Base-by-base conservation (phyloP, 2,888 invertebrate genomes). In the Dryobota labecula region DNA sequence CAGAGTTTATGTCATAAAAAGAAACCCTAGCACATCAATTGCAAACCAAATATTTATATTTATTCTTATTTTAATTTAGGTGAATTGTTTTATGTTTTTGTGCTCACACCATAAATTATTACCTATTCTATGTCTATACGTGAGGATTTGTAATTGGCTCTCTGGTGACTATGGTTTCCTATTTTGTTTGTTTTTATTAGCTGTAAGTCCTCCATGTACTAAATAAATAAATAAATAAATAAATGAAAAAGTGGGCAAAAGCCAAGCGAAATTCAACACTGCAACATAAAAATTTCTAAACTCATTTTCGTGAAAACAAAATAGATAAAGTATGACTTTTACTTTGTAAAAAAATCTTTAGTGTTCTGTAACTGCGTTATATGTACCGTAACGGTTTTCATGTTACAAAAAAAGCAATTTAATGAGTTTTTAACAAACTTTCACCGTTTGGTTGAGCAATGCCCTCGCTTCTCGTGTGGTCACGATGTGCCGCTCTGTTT, bases 361-460 rank as follows among this genome's bases (percentile, higher is more conserved):
- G 58, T 47, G 61, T 71, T 80, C 53, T 70, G 66, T 77, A 78
- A 80, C 83, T 67, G 76, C 84, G 71, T 75, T 82, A 84, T 82
- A 87, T 83, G 67, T 77, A 85, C 84, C 90, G 92, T 87, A 88
- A 93, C 93, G 86, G 84, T 90, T 90, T 89, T 92, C 90, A 89
- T 91, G 90, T 82, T 73, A 86, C 83, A 82, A 88, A 89, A 90
- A 91, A 91, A 89, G 85, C 85, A 80, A 87, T 87, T 90, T 90
- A 88, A 87, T 89, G 87, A 86, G 84, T 89, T 91, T 88, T 85
- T 83, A 84, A 45, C 74, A 73, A 76, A 89, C 94, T 94, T 94
- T 94, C 94, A 92, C 91, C 84, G 72, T 85, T 87, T 84, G 71
- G 84, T 86, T 87, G 81, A 79, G 83, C 78, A 86, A 86, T 73